Evolutionary conservation across 2,888 invertebrate genomes (phyloP).

Genomic region (Drosophila lutescens): DNA sequence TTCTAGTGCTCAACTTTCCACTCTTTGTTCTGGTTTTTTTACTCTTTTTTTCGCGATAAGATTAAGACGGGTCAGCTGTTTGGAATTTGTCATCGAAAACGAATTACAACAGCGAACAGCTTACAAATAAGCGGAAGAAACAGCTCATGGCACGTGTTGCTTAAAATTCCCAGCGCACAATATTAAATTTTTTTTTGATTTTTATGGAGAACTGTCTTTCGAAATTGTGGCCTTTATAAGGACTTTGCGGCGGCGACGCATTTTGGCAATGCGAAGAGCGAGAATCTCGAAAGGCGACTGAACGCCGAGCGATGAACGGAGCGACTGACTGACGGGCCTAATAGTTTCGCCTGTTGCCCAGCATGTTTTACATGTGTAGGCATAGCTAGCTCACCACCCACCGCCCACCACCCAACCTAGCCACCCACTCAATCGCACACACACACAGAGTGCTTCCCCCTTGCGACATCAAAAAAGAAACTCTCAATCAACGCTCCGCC

Average conservation of each 20-base stretch:
- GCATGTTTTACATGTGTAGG: constrained; percentile 57
- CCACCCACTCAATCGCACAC: constrained; percentile 12
- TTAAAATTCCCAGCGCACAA: constrained; percentile 45
- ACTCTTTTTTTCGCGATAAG: constrained; percentile 16
- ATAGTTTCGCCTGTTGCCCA: constrained; percentile 57
- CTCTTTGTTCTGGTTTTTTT: background rate
- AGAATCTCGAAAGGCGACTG: constrained; percentile 48
- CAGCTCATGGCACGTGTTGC: constrained; percentile 68
- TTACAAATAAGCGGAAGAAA: constrained; percentile 76
- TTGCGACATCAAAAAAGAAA: constrained; percentile 69
- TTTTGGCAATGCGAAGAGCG: constrained; percentile 37
- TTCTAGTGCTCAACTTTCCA: constrained; percentile 9
- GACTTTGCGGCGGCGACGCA: constrained; percentile 49
- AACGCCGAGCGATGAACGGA: constrained; percentile 39
- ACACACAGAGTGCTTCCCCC: constrained; percentile 20
- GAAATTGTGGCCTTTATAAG: constrained; percentile 56
- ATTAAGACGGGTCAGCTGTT: constrained; percentile 19
- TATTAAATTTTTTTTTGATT: constrained; percentile 5
- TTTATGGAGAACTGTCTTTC: constrained; percentile 48
- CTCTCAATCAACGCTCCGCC: constrained; percentile 76
- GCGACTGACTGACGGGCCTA: constrained; percentile 43
- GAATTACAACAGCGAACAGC: constrained; percentile 41
- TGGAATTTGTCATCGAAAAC: constrained; percentile 36
- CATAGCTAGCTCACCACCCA: constrained; percentile 13
- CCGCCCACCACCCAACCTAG: constrained; percentile 3